Base-by-base conservation (phyloP, 1,140 invertebrate genomes). In the Drosophila nannoptera region DNA sequence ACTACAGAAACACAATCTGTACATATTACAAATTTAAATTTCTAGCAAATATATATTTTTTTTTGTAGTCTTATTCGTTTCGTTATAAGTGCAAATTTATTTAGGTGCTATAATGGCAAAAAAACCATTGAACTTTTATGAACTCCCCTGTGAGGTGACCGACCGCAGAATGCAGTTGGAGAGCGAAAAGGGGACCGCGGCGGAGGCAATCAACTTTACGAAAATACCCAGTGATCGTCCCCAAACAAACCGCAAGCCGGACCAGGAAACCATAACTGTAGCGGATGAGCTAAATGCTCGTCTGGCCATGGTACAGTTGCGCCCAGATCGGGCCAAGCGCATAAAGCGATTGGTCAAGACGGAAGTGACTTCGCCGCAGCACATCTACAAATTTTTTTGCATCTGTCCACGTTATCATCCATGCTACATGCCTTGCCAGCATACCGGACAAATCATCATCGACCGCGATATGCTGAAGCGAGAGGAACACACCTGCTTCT, bases 391-490 rank as follows among this genome's bases (percentile, higher is more conserved):
- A 36, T 86, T 77, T 45, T 69, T 72, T 42, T 88, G 83, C 54
- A 52, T 89, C 31, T 89, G 86, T 32, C 75, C 86, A 1, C 80
- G 73, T 0, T 88, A 78, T 40, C 58, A 71, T 62, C 78, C 88
- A 4, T 75, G 73, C 49, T 76, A 76, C 52, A 69, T 73, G 33
- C 53, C 63, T 40, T 87, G 88, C 46, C 75, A 88, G 45, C 88
- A 88, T 56, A 73, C 73, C 0, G 87, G 82, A 6, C 81, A 87
- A 36, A 77, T 88, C 12, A 83, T 89, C 7, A 81, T 89, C 9
- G 87, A 89, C 50, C 69, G 88, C 5, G 82, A 88, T 60, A 75
- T 88, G 29, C 38, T 89, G n/a, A 82, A 83, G 14, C 65, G 77
- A 4, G 71, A 80, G 32, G 88, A 89, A 46, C 88, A 89, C 52